Base-by-base conservation (phyloP, 2,888 invertebrate genomes). In the Perdita meconis region DNA sequence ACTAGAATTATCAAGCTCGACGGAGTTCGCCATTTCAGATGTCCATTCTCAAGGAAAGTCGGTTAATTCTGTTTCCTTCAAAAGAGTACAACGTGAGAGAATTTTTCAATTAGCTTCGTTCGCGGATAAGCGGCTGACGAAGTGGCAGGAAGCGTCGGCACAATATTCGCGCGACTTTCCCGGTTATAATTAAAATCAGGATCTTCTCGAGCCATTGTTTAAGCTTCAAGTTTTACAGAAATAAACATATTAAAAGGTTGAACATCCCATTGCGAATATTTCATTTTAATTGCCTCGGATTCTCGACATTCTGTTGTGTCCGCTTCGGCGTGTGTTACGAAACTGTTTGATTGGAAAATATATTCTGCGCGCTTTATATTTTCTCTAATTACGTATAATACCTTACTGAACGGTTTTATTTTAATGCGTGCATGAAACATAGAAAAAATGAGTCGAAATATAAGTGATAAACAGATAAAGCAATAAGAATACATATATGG, bases 101-200 rank as follows among this genome's bases (percentile, higher is more conserved):
- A 75, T 76, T 75, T 75, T 76, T 76, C 76, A 76, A 76, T 76
- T 76, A 76, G 61, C 76, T 57, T 57, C 64, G 56, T 57, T 53
- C 55, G 57, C 12, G 53, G 50, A 60, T 76, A 71, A 76, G 63
- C 22, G 51, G 53, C 63, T 59, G 69, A 64, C 77, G 59, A 63
- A 77, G 60, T 64, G 55, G 47, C 26, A 56, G 19, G 8, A 13
- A 42, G 8, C n/a, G 36, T 16, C 12, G 34, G 19, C 30, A 42
- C 51, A 63, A 63, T 63, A 42, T 63, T 59, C 24, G 44, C 38
- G 6, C 26, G 4, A 24, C 50, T 40, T 60, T 73, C 60, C 16
- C 22, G 16, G 55, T 8, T 12, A 44, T 67, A 68, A 77, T 75
- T 68, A 47, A 68, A 77, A 77, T 75, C 56, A 40, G 40, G 2